Base-by-base conservation (phyloP, 2,113 vertebrate genomes). In the Pluvialis apricaria region DNA sequence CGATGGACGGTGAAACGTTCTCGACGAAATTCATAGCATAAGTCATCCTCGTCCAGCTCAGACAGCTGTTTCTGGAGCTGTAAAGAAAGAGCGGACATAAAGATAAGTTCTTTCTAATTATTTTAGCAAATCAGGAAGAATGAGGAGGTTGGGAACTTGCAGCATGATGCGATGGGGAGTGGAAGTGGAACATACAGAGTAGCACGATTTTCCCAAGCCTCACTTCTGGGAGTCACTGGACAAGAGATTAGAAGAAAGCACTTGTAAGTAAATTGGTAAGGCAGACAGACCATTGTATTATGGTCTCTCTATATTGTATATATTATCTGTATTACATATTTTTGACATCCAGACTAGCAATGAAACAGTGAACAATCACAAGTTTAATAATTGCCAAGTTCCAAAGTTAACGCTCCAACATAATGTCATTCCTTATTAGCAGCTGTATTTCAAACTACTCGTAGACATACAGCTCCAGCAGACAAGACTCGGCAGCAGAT, bases 61-160 rank as follows among this genome's bases (percentile, higher is more conserved):
- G 98, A 99, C 31, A 99, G 98, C 80, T 99, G 99, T 95, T 99
- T 99, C 98, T 99, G 99, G 82, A 99, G 99, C 99, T 99, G 98
- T 20, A 81, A 88, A 65, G 44, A 20, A 86, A 95, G 10, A 92
- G n/a, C 0, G 16, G 21, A 49, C 8, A 15, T 9, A 68, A 77
- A 45, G 21, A 6, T 11, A 22, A 38, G 13, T 28, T 68, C 60
- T 61, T 73, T 49, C 14, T 14, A 26, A 75, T 45, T 66, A 54
- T 66, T 71, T 51, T 12, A 69, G 75, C 6, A 51, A 92, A 26
- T 20, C 21, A 60, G 80, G 54, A 54, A 70, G 61, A 73, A 71
- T 5, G 7, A 62, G 36, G 25, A 88, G 42, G 28, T 72, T 78
- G 52, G 51, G 18, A 88, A 61, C 24, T 38, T 55, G 71, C 13